These are phyloP conservation scores for Stichodactyla mertensii DNA, from an alignment of 64 coral and sea anemone species.

Conservation along the genomic window DNA sequence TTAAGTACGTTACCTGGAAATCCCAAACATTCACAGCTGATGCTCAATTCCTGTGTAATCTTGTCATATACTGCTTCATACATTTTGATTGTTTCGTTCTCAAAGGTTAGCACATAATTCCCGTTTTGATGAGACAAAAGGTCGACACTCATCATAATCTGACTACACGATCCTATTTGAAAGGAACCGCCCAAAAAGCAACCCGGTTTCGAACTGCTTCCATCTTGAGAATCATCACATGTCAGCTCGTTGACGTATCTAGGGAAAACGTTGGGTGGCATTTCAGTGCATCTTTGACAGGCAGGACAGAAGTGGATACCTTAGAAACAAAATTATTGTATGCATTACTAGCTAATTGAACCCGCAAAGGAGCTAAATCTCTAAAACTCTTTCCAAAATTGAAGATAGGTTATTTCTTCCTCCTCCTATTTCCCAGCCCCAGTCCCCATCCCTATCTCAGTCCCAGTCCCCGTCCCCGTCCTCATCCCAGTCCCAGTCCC, in stretches of 20 bases:
- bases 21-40: not conserved
- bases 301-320: slow-evolving; percentile 20
- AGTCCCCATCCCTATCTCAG: too few species aligned
- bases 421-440: too few species aligned
- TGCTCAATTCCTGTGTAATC: not conserved
- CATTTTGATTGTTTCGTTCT: not conserved
- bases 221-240: slow-evolving; percentile 3
- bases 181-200: not conserved
- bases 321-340: not conserved
- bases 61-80: not conserved
- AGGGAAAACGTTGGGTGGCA: not conserved
- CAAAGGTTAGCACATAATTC: not conserved
- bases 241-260: slow-evolving; percentile 24
- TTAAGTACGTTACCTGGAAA: not conserved
- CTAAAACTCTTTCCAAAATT: too few species aligned
- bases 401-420: too few species aligned
- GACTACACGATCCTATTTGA: not conserved
- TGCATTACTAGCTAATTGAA: too few species aligned
- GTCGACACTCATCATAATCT: not conserved
- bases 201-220: not conserved
- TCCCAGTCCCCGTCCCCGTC: too few species aligned
- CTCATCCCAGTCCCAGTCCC: too few species aligned
- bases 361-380: too few species aligned
- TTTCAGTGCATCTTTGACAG: slow-evolving; percentile 1
- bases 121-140: not conserved